Base-by-base conservation (phyloP, 1,140 invertebrate species). In the Armadillidium nasatum region DNA sequence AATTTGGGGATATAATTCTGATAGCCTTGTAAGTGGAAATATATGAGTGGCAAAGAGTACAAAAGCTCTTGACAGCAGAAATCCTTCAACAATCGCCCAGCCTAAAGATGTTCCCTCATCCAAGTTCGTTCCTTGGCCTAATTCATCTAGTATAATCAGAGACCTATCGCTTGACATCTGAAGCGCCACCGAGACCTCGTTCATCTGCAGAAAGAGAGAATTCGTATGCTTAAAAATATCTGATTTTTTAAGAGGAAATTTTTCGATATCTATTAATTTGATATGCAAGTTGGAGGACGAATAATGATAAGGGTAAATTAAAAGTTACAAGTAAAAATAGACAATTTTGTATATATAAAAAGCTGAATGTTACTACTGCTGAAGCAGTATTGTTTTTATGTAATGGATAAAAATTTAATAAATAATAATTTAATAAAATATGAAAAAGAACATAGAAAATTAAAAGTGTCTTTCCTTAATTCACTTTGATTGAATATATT, bases 11-110 rank as follows among this genome's bases (percentile, higher is more conserved):
- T 94, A 94, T 4, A 93, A 79, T 67, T 90, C 87, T 69, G 89
- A 86, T 10, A 97, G 82, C 83, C 89, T 89, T 0, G 91, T 91
- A 15, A 96, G 83, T 72, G 90, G 89, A 44, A 87, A 84, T 83
- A 92, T 94, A 85, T 97, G 95, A 2, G 94, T 96, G 0, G 93
- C 91, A 78, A 93, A 89, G 80, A 94, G 91, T 6, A 89, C 89
- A 82, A 93, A 94, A 0, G 93, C 91, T 78, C 89, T 86, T 4
- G 87, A 88, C 50, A 85, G 83, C 2, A 92, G 82, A 4, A 97
- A 86, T 78, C 89, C 85, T 86, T 95, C 92, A 83, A 90, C 91
- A 74, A 96, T 89, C 0, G 92, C 88, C 90, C 91, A 94, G 68
- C 92, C 93, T 71, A 96, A 87, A 76, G 89, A 89, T 0, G 90